Conservation (phyloP, 1,140 invertebrate genomes). For the Archegozetes longisetosus region DNA sequence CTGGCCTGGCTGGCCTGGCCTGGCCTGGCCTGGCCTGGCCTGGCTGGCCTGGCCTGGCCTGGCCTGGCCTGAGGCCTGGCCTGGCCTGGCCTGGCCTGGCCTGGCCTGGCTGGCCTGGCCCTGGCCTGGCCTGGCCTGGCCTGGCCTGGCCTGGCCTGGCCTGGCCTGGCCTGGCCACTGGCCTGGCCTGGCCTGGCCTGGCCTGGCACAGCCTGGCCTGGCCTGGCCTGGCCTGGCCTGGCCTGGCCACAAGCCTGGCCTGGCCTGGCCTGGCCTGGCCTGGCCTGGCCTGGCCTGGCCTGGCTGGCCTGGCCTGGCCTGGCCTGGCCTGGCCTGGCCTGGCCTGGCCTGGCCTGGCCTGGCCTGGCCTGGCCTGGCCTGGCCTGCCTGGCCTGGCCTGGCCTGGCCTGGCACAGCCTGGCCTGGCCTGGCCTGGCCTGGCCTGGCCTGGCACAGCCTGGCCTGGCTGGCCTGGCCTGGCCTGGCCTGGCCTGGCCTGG, state of each 20-base stretch:
- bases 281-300: conserved; percentile 22
- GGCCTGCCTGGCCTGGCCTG: conserved; percentile 18
- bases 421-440: no score
- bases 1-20: conserved; percentile 23
- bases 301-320: conserved; percentile 23
- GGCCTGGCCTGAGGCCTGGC: conserved; percentile 22
- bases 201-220: no score
- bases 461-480: no score
- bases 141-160: conserved; percentile 23
- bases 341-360: conserved; percentile 21
- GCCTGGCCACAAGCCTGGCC: conserved; percentile 22
- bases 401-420: no score
- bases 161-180: conserved; percentile 21
- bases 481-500: conserved; percentile 19
- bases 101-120: no score
- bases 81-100: conserved; percentile 23
- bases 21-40: conserved; percentile 23
- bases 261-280: conserved; percentile 22
- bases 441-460: no score
- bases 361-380: conserved; percentile 16
- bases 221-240: conserved; percentile 22
- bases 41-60: conserved; percentile 22
- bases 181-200: conserved; percentile 22
- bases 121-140: conserved; percentile 23
- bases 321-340: conserved; percentile 23